A percentile compares a stretch with the other conserved stretches of the same genome.
Conservation (phyloP, 2,888 invertebrate species). For the Apodemia zela region DNA sequence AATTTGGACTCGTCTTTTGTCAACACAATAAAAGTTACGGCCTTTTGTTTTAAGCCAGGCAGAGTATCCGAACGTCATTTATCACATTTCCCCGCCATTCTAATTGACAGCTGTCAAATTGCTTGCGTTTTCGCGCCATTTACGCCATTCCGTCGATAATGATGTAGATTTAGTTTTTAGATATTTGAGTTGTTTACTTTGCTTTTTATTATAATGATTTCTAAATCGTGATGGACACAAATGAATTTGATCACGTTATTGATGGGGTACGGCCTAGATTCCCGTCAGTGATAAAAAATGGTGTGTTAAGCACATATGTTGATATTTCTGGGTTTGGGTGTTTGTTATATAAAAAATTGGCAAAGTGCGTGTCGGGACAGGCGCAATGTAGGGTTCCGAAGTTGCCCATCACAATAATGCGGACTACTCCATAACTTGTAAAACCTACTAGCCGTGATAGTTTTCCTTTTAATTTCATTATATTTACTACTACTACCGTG, state of each 20-base stretch:
- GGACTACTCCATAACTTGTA: too few species aligned
- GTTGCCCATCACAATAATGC: too few species aligned
- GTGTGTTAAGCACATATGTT: too few species aligned
- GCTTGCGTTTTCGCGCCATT: slow-evolving; percentile 64
- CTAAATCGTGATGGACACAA: neutral
- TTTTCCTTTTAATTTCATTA: too few species aligned
- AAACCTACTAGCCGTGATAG: too few species aligned
- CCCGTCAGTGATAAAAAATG: too few species aligned
- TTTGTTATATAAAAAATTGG: too few species aligned
- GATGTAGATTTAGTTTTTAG: slow-evolving; percentile 43
- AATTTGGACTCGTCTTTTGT: slow-evolving; percentile 27
- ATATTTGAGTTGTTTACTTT: slow-evolving; percentile 29
- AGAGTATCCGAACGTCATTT: slow-evolving; percentile 47
- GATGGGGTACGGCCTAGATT: too few species aligned
- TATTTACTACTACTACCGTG: too few species aligned
- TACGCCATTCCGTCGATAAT: slow-evolving; percentile 42
- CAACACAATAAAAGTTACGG: slow-evolving; percentile 35
- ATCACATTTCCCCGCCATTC: slow-evolving; percentile 50
- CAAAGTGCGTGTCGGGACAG: too few species aligned
- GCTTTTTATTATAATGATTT: slow-evolving; percentile 29
- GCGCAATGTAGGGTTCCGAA: too few species aligned
- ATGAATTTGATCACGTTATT: neutral
- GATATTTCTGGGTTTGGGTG: too few species aligned
- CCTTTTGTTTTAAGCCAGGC: slow-evolving; percentile 30
- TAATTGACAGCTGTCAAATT: slow-evolving; percentile 79